Conservation (phyloP, 2,888 invertebrate genomes). For the Rotaria magnacalcarata region DNA sequence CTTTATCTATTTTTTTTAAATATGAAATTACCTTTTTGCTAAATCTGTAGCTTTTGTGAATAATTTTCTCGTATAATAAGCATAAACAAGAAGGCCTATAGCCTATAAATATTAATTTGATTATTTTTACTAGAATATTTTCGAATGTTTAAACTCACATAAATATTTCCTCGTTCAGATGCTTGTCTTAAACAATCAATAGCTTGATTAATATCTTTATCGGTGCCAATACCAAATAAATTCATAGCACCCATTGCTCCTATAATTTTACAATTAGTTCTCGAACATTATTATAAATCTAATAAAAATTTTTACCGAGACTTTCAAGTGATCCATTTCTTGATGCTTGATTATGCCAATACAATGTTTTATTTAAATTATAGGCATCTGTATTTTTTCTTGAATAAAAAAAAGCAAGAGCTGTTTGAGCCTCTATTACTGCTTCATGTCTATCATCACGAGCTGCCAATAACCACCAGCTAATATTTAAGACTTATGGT, state of each 20-base stretch:
- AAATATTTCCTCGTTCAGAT: constrained; percentile 57
- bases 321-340: constrained; percentile 59
- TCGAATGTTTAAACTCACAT: constrained; percentile 49
- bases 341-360: constrained; percentile 60
- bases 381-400: constrained; percentile 48
- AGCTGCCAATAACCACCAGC: constrained; percentile 52
- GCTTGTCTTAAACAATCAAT: constrained; percentile 57
- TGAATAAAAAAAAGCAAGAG: constrained; percentile 58
- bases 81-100: constrained; percentile 57
- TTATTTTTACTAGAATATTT: not conserved
- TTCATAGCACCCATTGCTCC: constrained; percentile 60
- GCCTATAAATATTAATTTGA: not conserved
- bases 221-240: constrained; percentile 55
- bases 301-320: constrained; percentile 53
- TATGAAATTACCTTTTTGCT: constrained; percentile 53
- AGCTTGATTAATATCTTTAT: constrained; percentile 52
- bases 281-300: not conserved
- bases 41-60: constrained; percentile 58
- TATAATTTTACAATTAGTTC: constrained; percentile 47
- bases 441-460: constrained; percentile 58
- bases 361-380: constrained; percentile 56
- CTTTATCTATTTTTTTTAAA: not conserved
- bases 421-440: constrained; percentile 56
- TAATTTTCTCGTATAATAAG: constrained; percentile 57
- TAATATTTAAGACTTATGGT: not conserved